Evolutionary conservation across 2,888 invertebrate species (phyloP), one percentile per base, ranked within the genome.

Genomic region (Chloromyia formosa): DNA sequence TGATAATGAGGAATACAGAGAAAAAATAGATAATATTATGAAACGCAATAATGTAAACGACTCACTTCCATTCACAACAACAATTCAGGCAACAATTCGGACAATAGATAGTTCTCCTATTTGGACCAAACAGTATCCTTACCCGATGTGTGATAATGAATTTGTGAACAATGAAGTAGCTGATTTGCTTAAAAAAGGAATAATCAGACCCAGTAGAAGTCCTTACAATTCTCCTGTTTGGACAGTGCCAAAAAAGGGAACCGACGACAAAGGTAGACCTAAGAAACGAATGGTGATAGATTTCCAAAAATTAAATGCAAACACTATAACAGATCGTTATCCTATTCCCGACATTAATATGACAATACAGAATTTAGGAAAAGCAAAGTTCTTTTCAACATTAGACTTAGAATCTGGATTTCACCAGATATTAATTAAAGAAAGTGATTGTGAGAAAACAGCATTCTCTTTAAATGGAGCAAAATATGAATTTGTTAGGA

Each of bases 311-410:
- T 58, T 58, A 2, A 72, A 71, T 12, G 73, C 18, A 58, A 9
- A 58, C 5, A 20, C 22, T 5, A 22, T 18, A 14, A 58, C 22
- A 14, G 58, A 58, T 14, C 14, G 60, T 40, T 69, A 69, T 35
- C 69, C 49, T 9, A 72, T 72, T 16, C 72, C 56, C 22, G 35
- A 68, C n/a, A 49, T 68, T 5, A 42, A 40, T 35, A 45, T 71
- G 49, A 71, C 71, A 20, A 75, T 75, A 20, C 76, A 76, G 49
- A 77, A 75, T 60, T 40, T 75, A 69, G 75, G 77, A 49, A 75
- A 75, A 75, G 23, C 73, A 23, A 20, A 75, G 12, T 42, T 42
- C 5, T 42, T 42, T 12, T 42, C 5, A 42, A 42, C 42, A 42
- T 12, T 42, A 73, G 66, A 73, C 58, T 27, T 73, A 14, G 66